Base-by-base conservation (phyloP, 2,797 vertebrate species). In the Botia almorhae region DNA sequence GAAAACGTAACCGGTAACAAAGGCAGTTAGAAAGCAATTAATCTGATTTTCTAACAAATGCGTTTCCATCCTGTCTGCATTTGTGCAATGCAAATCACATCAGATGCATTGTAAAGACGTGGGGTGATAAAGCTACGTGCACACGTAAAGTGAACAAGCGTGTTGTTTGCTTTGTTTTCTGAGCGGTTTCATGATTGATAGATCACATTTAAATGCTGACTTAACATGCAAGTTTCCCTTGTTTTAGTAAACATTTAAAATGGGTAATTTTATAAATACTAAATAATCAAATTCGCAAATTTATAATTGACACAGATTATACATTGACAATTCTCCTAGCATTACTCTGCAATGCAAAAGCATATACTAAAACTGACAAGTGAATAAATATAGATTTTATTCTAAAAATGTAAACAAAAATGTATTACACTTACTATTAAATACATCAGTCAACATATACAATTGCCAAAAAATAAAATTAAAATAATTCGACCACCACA, bases 21-120 rank as follows among this genome's bases (percentile, higher is more conserved):
- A 93, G 90, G 87, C 89, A 82, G 80, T 89, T 86, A 84, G 39
- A 51, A 83, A 83, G 78, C 86, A 87, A 89, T 86, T 85, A 87
- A 90, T 90, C 87, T n/a, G 76, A 77, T 90, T 89, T 90, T 83
- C 68, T 88, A 89, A 88, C 84, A 67, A 84, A 84, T 50, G 14
- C 11, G 56, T 84, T 87, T 87, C 68, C 74, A 58, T 81, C 76
- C 61, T 77, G 58, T 79, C n/a, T 53, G 46, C 29, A 21, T 80
- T 58, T 50, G 21, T 69, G 72, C 53, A 82, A 87, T 81, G 81
- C 64, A 79, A 67, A 69, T 81, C 17, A 55, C 11, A 11, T 21
- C 74, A 71, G 58, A 43, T 26, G 72, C 55, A 6, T 65, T 67
- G 73, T 74, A 76, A 80, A 86, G 79, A 76, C 75, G 77, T 16